These are phyloP conservation scores for Holotrichia oblita DNA, from an alignment of 1,140 invertebrate species.

Conservation along the genomic window DNA sequence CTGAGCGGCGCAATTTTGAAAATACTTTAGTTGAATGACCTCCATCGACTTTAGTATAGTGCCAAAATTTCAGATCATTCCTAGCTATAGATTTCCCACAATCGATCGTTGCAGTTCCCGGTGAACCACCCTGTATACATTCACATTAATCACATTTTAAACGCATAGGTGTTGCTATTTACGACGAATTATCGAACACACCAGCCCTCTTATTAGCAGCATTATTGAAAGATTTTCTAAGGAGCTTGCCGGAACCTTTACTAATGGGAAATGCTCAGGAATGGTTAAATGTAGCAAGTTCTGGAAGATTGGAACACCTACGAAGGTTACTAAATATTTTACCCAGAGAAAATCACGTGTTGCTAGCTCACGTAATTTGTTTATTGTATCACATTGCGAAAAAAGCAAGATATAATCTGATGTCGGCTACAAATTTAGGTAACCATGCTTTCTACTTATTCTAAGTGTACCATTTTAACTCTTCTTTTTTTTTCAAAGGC, in stretches of 20 bases:
- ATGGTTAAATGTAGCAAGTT: slow-evolving; percentile 73
- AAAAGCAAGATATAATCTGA: slow-evolving; percentile 81
- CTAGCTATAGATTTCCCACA: too few relatives aligned
- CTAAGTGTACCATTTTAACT: slow-evolving; percentile 4
- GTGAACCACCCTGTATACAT: too few relatives aligned
- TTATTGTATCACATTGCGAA: slow-evolving; percentile 83
- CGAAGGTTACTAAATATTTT: slow-evolving; percentile 67
- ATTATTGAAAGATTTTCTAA: slow-evolving; percentile 85
- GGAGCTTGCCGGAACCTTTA: slow-evolving; percentile 84
- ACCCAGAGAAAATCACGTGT: slow-evolving; percentile 78
- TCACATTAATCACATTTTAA: background rate
- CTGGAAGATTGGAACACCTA: slow-evolving; percentile 61
- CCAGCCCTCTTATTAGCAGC: slow-evolving; percentile 77
- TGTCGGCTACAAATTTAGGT: slow-evolving; percentile 84
- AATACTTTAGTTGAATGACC: too few relatives aligned
- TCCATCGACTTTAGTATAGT: too few relatives aligned
- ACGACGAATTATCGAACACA: slow-evolving; percentile 70
- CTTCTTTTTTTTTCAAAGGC: slow-evolving; percentile 59
- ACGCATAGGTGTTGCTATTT: slow-evolving; percentile 61
- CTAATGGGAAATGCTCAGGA: slow-evolving; percentile 69
- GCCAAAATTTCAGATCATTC: too few relatives aligned
- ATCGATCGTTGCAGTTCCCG: too few relatives aligned
- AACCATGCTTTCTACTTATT: background rate
- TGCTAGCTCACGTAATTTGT: slow-evolving; percentile 83
- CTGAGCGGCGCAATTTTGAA: too few relatives aligned